Evolutionary conservation across 1,140 invertebrate genomes (phyloP).

Genomic region (Branchinecta lindahli): DNA sequence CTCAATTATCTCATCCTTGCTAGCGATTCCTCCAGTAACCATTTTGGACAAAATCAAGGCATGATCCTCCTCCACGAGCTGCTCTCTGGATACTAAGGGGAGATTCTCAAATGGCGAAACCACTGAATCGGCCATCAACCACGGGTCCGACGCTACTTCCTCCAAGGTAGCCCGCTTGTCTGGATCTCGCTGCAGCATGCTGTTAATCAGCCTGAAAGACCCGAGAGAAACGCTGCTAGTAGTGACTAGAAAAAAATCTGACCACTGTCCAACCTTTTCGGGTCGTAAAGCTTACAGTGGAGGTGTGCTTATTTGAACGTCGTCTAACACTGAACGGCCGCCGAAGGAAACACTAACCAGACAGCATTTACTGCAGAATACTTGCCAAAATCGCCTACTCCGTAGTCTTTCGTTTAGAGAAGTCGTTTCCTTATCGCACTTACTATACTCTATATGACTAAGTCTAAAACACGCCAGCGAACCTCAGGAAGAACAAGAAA

Average conservation of each 20-base stretch:
- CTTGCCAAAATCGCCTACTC: too few relatives aligned
- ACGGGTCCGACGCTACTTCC: slow-evolving; percentile 74
- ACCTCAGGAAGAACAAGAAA: too few relatives aligned
- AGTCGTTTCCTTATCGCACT: too few relatives aligned
- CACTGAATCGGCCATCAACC: slow-evolving; percentile 38
- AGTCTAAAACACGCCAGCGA: too few relatives aligned
- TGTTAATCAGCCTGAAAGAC: slow-evolving; percentile 56
- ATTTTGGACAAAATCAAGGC: slow-evolving; percentile 84
- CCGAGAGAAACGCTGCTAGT: too few relatives aligned
- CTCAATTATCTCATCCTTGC: slow-evolving; percentile 83
- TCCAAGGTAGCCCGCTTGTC: slow-evolving; percentile 69
- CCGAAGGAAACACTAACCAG: too few relatives aligned
- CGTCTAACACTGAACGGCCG: too few relatives aligned
- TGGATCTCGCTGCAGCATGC: slow-evolving; percentile 85
- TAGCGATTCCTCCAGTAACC: slow-evolving; percentile 85
- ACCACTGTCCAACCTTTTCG: slow-evolving; percentile 4
- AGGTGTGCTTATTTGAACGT: too few relatives aligned
- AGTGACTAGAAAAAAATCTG: neutral
- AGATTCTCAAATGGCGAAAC: slow-evolving; percentile 39
- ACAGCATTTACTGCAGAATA: too few relatives aligned
- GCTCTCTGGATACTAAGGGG: slow-evolving; percentile 63
- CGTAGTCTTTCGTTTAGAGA: too few relatives aligned
- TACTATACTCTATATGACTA: too few relatives aligned
- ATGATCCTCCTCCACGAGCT: slow-evolving; percentile 81
- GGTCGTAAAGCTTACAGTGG: slow-evolving; percentile 15